Conservation (phyloP, 1,140 invertebrate species). For the Leucophenga varia region DNA sequence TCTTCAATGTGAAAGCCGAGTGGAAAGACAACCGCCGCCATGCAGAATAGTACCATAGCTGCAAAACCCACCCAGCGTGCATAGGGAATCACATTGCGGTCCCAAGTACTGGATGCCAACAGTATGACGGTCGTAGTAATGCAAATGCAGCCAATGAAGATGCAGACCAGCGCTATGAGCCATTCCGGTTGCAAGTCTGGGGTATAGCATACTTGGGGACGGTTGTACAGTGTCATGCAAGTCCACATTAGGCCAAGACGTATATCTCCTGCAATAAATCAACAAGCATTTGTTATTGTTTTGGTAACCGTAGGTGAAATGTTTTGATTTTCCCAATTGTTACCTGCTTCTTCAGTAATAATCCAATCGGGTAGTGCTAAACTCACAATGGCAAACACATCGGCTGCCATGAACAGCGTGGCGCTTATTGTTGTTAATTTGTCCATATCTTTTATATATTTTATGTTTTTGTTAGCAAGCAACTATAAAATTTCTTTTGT, state of each 20-base stretch:
- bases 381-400: slow-evolving; percentile 88
- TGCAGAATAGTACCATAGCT: slow-evolving; percentile 93
- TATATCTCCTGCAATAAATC: slow-evolving; percentile 65
- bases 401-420: slow-evolving; percentile 83
- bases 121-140: slow-evolving; percentile 89
- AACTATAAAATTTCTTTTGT: no score
- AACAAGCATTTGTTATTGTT: no score
- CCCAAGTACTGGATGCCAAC: slow-evolving; percentile 85
- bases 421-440: slow-evolving; percentile 87
- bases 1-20: slow-evolving; percentile 94
- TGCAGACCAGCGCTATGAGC: slow-evolving; percentile 84
- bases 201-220: slow-evolving; percentile 82
- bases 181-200: slow-evolving; percentile 83
- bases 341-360: slow-evolving; percentile 79
- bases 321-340: slow-evolving; percentile 58
- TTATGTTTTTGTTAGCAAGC: no score
- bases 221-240: slow-evolving; percentile 85
- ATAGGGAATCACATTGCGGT: slow-evolving; percentile 85
- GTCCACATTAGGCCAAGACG: slow-evolving; percentile 87
- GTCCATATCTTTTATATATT: no score
- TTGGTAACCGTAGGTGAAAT: no score
- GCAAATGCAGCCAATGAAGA: slow-evolving; percentile 89
- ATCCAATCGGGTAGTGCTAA: slow-evolving; percentile 94
- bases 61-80: slow-evolving; percentile 94
- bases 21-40: slow-evolving; percentile 94